phyloP scores from a whole-genome alignment of 2,797 vertebrate species.

The Chloroceryle amazona region DNA sequence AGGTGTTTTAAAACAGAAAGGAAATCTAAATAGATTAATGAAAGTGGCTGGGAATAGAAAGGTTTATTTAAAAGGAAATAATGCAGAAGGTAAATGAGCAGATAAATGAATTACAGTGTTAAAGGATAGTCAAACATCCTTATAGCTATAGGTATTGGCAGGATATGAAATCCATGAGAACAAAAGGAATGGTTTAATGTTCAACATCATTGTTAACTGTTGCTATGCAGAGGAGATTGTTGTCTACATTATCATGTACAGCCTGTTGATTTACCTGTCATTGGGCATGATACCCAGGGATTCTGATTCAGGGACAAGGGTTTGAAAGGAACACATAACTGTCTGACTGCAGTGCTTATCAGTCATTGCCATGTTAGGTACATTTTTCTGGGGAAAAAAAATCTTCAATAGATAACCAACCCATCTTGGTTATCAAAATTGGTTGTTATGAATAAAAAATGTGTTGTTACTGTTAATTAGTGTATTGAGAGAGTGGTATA shows the following conservation, averaged over 20 bases:
- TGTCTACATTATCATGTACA: not conserved
- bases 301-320: not conserved
- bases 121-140: not conserved
- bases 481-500: not conserved
- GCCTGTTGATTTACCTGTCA: fast-evolving
- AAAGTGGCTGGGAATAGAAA: not conserved
- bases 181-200: not conserved
- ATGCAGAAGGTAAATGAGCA: not conserved
- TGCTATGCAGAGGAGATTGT: not conserved
- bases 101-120: not conserved
- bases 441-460: fast-evolving
- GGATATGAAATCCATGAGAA: not conserved
- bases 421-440: not conserved
- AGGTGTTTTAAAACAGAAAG: not conserved
- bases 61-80: not conserved
- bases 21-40: not conserved
- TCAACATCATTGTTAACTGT: not conserved
- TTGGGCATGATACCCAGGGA: not conserved
- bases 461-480: not conserved
- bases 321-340: not conserved
- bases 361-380: not conserved
- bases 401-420: not conserved
- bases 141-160: not conserved
- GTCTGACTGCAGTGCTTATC: not conserved
- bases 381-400: not conserved